phyloP scores from a whole-genome alignment of 2,113 vertebrate genomes.

The Collichthys lucidus region DNA sequence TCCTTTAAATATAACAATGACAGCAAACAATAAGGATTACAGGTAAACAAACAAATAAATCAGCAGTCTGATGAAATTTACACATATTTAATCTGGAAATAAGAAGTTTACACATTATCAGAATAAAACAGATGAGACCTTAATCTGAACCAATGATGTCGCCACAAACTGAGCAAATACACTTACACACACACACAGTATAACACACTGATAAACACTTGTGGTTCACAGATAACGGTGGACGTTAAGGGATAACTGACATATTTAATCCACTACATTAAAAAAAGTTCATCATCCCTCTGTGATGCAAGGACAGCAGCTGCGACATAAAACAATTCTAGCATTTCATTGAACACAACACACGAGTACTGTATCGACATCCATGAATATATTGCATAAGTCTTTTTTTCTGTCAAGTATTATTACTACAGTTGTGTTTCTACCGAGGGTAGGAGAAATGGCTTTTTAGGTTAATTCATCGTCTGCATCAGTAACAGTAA shows the following conservation, averaged over 20 bases:
- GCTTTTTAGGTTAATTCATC: conserved; percentile 70
- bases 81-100: conserved; percentile 59
- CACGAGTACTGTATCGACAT: conserved; percentile 42
- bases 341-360: conserved; percentile 39
- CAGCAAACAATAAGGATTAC: not conserved
- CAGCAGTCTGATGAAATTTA: conserved; percentile 22
- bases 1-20: no score
- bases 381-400: conserved; percentile 77
- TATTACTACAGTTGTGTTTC: conserved; percentile 66
- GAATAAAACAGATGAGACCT: conserved; percentile 24
- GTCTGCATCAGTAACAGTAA: conserved; percentile 32
- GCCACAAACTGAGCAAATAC: no score
- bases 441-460: conserved; percentile 70
- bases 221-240: not conserved
- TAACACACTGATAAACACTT: not conserved
- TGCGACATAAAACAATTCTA: conserved; percentile 28
- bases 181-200: not conserved
- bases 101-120: conserved; percentile 22
- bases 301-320: not conserved
- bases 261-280: conserved; percentile 27
- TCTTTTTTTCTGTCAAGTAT: conserved; percentile 64
- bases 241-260: conserved; percentile 10
- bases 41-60: not conserved
- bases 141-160: conserved; percentile 29
- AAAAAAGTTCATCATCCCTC: conserved; percentile 7